Conservation (phyloP, 2,797 vertebrate genomes). For the Parambassis ranga region DNA sequence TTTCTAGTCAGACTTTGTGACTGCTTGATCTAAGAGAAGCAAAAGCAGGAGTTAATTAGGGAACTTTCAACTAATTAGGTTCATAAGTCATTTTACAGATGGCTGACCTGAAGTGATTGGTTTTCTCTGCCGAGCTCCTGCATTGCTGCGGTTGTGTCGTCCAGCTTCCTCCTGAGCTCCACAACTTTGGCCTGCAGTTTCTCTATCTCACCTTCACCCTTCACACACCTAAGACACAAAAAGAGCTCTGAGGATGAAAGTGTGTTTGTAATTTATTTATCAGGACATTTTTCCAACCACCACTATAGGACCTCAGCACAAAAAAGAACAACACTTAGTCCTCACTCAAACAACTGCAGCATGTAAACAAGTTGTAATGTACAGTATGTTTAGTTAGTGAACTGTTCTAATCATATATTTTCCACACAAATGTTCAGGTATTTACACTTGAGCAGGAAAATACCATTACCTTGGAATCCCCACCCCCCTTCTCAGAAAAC, state of each 20-base stretch:
- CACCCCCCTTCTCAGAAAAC: no score
- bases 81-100: no score
- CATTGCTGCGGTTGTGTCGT: constrained; percentile 97
- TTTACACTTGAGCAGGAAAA: no score
- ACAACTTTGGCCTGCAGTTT: constrained; percentile 93
- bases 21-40: constrained; percentile 88
- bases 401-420: no score
- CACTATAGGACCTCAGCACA: no score
- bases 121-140: constrained; percentile 98
- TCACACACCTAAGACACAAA: constrained; percentile 86
- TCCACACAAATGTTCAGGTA: no score
- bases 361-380: background rate
- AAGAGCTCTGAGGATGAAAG: background rate
- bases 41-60: background rate
- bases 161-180: constrained; percentile 94
- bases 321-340: no score
- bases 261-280: background rate
- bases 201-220: constrained; percentile 95
- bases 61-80: no score
- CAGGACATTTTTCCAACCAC: background rate
- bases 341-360: background rate
- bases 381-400: no score
- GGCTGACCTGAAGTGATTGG: constrained; percentile 92
- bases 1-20: constrained; percentile 94
- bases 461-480: no score